phyloP scores from a whole-genome alignment of 2,113 vertebrate genomes.

The Athene cunicularia region DNA sequence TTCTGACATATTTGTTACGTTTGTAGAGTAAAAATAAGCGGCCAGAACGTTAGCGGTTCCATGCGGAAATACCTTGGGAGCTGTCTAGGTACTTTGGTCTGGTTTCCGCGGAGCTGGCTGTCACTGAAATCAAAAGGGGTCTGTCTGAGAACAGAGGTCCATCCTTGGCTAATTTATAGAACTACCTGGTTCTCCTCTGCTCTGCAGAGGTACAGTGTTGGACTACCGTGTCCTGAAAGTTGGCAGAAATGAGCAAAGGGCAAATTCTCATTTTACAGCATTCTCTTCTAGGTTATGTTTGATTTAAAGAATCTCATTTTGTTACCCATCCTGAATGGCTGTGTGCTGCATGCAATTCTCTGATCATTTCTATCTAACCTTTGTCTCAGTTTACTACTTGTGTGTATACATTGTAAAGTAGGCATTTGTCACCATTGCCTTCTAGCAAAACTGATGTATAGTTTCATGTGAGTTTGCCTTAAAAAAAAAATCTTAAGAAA shows the following conservation, averaged over 20 bases:
- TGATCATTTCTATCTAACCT: not conserved
- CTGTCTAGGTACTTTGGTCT: rapidly evolving
- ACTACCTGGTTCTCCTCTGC: not conserved
- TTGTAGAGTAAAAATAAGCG: not conserved
- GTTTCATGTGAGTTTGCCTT: not conserved
- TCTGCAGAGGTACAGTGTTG: rapidly evolving
- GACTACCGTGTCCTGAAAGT: too few relatives aligned
- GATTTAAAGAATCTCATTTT: not conserved
- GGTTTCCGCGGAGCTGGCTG: not conserved
- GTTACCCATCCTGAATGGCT: not conserved
- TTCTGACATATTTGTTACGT: rapidly evolving
- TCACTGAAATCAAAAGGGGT: rapidly evolving
- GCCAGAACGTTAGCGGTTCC: not conserved
- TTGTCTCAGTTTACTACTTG: not conserved
- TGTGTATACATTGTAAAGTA: rapidly evolving
- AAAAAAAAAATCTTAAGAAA: not conserved
- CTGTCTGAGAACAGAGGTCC: too few relatives aligned
- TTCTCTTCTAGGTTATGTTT: not conserved
- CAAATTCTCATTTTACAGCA: not conserved
- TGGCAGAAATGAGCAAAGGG: not conserved
- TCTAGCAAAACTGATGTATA: not conserved
- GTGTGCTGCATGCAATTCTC: not conserved
- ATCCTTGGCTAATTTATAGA: rapidly evolving
- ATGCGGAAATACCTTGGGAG: not conserved
- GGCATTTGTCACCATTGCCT: not conserved